phyloP scores from a whole-genome alignment of 2,888 invertebrate species.

The Cheilosia impressa region DNA sequence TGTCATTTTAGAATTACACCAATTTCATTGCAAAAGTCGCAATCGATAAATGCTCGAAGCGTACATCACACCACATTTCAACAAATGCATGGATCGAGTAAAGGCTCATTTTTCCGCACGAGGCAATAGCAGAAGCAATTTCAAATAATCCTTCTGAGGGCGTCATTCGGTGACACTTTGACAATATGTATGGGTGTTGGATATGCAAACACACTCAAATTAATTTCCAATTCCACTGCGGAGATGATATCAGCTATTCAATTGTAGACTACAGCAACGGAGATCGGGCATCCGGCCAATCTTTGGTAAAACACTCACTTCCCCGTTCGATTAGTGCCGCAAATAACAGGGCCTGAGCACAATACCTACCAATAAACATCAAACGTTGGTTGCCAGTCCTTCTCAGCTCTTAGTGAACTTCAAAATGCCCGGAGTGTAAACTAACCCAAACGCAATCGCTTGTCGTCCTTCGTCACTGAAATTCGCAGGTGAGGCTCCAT shows the following conservation, averaged over 20 bases:
- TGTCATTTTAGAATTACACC: too few species aligned
- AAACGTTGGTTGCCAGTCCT: slow-evolving; percentile 4
- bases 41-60: too few species aligned
- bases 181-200: neutral
- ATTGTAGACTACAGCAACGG: neutral
- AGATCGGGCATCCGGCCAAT: slow-evolving; percentile 18
- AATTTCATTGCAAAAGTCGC: too few species aligned
- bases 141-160: neutral
- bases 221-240: neutral
- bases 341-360: slow-evolving; percentile 14
- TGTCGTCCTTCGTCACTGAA: slow-evolving; percentile 32
- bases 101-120: neutral
- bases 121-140: slow-evolving; percentile 5
- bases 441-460: slow-evolving; percentile 49
- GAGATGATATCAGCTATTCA: neutral
- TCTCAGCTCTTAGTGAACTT: neutral
- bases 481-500: slow-evolving; percentile 44
- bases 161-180: slow-evolving; percentile 1
- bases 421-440: slow-evolving; percentile 59
- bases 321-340: slow-evolving; percentile 25
- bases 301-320: slow-evolving; percentile 55
- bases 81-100: too few species aligned
- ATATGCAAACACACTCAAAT: slow-evolving; percentile 11
- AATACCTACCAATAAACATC: slow-evolving; percentile 42
- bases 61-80: too few species aligned